A percentile compares a stretch with the other conserved stretches of the same genome.
phyloP scores from a whole-genome alignment of 2,113 vertebrate species.

The Galbula dea region DNA sequence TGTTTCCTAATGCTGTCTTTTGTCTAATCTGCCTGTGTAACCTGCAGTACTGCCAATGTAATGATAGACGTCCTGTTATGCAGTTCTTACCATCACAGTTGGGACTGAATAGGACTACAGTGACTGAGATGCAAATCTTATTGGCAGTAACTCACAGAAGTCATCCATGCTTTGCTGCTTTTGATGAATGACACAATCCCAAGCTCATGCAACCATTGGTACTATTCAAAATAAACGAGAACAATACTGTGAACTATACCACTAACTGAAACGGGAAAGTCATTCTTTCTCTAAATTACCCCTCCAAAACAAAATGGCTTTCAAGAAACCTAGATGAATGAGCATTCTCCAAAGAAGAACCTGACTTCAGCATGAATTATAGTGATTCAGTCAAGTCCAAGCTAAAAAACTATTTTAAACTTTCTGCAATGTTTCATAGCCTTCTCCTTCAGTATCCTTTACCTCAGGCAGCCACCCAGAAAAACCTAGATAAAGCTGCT shows the following conservation, averaged over 20 bases:
- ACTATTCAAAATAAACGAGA: neutral
- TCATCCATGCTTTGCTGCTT: neutral
- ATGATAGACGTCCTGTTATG: neutral
- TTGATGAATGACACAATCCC: neutral
- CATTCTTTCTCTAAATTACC: neutral
- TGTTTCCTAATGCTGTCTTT: neutral
- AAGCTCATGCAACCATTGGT: neutral
- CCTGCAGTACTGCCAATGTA: neutral
- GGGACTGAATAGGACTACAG: fast-evolving
- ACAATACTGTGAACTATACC: neutral
- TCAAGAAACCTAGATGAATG: neutral
- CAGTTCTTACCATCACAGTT: neutral
- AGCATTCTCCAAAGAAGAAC: neutral
- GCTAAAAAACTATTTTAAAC: neutral
- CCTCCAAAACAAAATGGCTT: neutral
- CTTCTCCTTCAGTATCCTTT: neutral
- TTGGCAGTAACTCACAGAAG: neutral
- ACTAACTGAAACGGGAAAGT: neutral
- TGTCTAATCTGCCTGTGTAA: neutral
- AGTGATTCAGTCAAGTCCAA: neutral
- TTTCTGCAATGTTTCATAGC: neutral
- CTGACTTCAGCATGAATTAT: neutral
- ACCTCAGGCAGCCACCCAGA: neutral
- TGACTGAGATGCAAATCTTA: neutral
- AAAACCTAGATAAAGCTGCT: neutral